These are phyloP conservation scores for Rhinopomastus cyanomelas DNA, from an alignment of 2,113 vertebrate genomes.

Conservation along the genomic window DNA sequence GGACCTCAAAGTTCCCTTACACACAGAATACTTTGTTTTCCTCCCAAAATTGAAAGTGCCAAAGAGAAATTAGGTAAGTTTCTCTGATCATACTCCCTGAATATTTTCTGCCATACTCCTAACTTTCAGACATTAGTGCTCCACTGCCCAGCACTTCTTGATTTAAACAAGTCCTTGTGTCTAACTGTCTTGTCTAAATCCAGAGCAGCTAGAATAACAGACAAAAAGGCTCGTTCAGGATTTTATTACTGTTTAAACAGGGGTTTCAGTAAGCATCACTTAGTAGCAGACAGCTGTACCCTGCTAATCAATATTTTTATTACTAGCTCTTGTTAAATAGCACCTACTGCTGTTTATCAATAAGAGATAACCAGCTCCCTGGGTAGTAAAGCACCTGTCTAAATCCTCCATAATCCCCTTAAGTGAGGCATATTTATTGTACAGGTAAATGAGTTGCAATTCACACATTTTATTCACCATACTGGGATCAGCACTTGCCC, in stretches of 20 bases:
- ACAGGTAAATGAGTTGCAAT: neutral
- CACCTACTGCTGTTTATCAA: neutral
- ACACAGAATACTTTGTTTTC: neutral
- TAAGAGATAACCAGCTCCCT: neutral
- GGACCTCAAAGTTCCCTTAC: neutral
- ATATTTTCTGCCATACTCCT: neutral
- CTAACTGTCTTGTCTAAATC: neutral
- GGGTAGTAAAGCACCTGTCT: neutral
- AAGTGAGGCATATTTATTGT: neutral
- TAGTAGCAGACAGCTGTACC: neutral
- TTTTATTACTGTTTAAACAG: neutral
- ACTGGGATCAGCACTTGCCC: neutral
- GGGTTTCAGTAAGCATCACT: neutral
- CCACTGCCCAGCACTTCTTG: neutral
- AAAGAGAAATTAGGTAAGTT: neutral
- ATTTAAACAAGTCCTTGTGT: neutral
- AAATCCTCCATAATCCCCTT: neutral
- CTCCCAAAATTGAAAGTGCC: neutral
- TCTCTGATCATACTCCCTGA: neutral
- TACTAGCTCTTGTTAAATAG: neutral
- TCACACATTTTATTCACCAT: neutral
- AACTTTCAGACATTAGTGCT: neutral
- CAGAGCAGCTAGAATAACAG: neutral
- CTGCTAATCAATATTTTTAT: slow-evolving; percentile 1
- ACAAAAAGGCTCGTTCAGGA: neutral